Base-by-base conservation (phyloP, 2,888 invertebrate genomes). In the Graphium colonna region DNA sequence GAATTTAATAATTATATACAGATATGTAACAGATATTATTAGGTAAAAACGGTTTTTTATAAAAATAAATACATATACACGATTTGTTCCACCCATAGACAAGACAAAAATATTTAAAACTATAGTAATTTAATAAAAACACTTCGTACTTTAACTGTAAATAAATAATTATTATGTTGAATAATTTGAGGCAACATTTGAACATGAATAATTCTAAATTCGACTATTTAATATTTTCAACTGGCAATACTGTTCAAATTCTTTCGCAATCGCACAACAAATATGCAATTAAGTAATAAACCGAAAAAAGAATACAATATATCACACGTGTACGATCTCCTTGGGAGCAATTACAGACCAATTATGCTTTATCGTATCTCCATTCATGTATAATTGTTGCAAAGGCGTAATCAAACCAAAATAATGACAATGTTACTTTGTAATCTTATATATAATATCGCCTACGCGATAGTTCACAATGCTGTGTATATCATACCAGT, bases 401-500 rank as follows among this genome's bases (percentile, higher is more conserved):
- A 39, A 31, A 46, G 51, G 46, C 51, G 46, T 51, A 47, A 51
- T 51, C 28, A 28, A 33, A 52, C 12, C 16, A 47, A 40, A 56
- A 47, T 52, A 44, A 54, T 50, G 50, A 54, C 52, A 57, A 59
- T 51, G 16, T 51, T 52, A 41, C 60, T 12, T 48, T 39, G 47
- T 38, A 48, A 38, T n/a, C n/a, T n/a, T n/a, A n/a, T n/a, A n/a
- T n/a, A n/a, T n/a, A 40, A 55, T 47, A 52, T 39, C 72, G 66
- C 73, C 69, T 65, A 67, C 70, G 64, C 63, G 56, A 60, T 62
- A 62, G 60, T 60, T 52, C 55, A 73, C 76, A 75, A 76, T 73
- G 72, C 71, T 58, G 60, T 61, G 64, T 78, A 82, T 81, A 79
- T 77, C 78, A 83, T 79, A 73, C 75, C 77, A 77, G 81, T 85